These are phyloP conservation scores for Stomatorhinus walkeri DNA, from an alignment of 2,797 vertebrate species.

Conservation along the genomic window DNA sequence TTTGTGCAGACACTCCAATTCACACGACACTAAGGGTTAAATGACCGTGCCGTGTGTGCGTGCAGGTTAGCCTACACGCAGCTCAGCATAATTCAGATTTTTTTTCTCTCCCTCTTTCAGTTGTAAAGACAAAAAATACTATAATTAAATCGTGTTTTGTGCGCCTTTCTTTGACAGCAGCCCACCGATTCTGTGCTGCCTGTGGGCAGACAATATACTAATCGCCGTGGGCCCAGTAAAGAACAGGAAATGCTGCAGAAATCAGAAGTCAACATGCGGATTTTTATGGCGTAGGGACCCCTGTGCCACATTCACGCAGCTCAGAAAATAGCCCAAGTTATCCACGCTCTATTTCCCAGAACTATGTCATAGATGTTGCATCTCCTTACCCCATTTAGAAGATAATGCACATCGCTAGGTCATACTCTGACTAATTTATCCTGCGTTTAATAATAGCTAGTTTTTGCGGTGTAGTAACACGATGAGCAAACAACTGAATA, in stretches of 20 bases:
- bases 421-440: background rate
- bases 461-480: background rate
- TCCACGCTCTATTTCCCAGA: conserved; percentile 65
- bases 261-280: conserved; percentile 47
- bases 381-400: conserved; percentile 53
- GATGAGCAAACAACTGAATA: background rate
- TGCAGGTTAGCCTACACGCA: background rate
- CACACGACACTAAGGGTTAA: conserved; percentile 2
- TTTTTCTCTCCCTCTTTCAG: background rate
- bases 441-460: background rate
- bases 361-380: conserved; percentile 56
- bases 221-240: conserved; percentile 25
- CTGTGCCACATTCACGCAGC: background rate
- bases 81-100: background rate
- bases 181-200: background rate
- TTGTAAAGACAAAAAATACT: background rate
- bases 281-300: conserved; percentile 74
- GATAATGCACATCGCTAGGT: conserved; percentile 33
- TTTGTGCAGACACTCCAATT: conserved; percentile 2
- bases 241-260: conserved; percentile 13
- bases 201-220: background rate
- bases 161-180: background rate
- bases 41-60: background rate
- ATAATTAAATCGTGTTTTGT: background rate
- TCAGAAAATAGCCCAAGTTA: conserved; percentile 45